These are phyloP conservation scores for Philonicus albiceps DNA, from an alignment of 2,888 invertebrate genomes.

Conservation along the genomic window DNA sequence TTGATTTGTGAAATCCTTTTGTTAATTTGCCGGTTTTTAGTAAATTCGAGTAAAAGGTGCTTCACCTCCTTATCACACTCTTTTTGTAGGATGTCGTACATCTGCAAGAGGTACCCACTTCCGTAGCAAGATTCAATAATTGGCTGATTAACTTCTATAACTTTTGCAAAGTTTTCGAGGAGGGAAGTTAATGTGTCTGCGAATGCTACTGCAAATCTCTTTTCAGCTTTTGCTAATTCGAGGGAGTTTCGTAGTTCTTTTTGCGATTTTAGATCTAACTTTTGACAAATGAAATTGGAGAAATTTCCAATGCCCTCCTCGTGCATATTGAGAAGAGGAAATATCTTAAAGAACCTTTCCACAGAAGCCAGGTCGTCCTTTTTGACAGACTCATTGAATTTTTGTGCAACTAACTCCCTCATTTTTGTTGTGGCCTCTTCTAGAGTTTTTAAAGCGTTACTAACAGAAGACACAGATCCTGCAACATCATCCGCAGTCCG, in stretches of 20 bases:
- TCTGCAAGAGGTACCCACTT: conserved; percentile 75
- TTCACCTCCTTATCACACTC: conserved; percentile 77
- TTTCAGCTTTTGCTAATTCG: conserved; percentile 72
- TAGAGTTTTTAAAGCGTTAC: conserved; percentile 64
- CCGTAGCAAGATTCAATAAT: conserved; percentile 90
- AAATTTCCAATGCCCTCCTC: conserved; percentile 89
- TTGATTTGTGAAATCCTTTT: conserved; percentile 71
- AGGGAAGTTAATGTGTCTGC: conserved; percentile 85
- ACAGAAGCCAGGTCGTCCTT: conserved; percentile 88
- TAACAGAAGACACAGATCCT: conserved; percentile 64
- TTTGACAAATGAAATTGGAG: conserved; percentile 83
- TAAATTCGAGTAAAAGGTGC: conserved; percentile 75
- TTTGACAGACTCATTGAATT: conserved; percentile 91
- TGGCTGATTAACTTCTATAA: conserved; percentile 87
- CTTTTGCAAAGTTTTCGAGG: conserved; percentile 84
- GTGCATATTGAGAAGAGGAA: conserved; percentile 91
- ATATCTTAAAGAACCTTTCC: conserved; percentile 95
- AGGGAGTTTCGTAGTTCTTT: conserved; percentile 76
- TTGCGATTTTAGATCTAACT: conserved; percentile 73
- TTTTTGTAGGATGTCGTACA: conserved; percentile 76
- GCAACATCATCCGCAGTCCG: conserved; percentile 80
- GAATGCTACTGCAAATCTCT: conserved; percentile 78
- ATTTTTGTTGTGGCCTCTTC: conserved; percentile 80
- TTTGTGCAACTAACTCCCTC: conserved; percentile 67
- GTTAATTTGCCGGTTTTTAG: conserved; percentile 71